Percentiles rank a stretch among this genome's conserved stretches.
Conservation (phyloP, 1,140 invertebrate genomes). For the Arion vulgaris region DNA sequence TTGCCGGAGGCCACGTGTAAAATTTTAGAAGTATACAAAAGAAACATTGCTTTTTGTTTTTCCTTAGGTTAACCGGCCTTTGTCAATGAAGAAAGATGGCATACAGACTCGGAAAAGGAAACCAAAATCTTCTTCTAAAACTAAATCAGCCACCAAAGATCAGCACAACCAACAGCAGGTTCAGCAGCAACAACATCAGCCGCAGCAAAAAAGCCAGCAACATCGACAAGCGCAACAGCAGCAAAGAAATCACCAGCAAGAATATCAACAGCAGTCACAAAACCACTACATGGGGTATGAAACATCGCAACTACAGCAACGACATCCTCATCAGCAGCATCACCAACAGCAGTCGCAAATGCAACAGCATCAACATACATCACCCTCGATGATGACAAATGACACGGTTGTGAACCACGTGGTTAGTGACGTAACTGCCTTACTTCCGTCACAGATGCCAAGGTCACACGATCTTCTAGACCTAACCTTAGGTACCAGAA, state of each 20-base stretch:
- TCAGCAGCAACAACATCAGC: conserved; percentile 37
- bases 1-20: too few relatives aligned
- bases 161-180: background rate
- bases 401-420: conserved; percentile 7
- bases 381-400: background rate
- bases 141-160: conserved; percentile 25
- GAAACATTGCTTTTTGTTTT: too few relatives aligned
- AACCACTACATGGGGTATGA: conserved; percentile 1
- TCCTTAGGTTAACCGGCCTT: conserved; percentile 78
- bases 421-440: conserved; percentile 1
- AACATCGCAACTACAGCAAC: background rate
- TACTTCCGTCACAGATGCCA: background rate
- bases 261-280: conserved; percentile 23
- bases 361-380: conserved; percentile 3
- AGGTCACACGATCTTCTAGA: conserved; percentile 45
- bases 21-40: too few relatives aligned
- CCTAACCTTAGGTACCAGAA: conserved; percentile 42
- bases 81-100: conserved; percentile 97
- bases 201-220: conserved; percentile 31
- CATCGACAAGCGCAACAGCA: conserved; percentile 33
- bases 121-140: conserved; percentile 50
- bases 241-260: conserved; percentile 22
- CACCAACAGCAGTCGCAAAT: conserved; percentile 10
- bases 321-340: conserved; percentile 32
- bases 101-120: conserved; percentile 97